Base-by-base conservation (phyloP, 2,113 vertebrate species). In the Aplodontia rufa region DNA sequence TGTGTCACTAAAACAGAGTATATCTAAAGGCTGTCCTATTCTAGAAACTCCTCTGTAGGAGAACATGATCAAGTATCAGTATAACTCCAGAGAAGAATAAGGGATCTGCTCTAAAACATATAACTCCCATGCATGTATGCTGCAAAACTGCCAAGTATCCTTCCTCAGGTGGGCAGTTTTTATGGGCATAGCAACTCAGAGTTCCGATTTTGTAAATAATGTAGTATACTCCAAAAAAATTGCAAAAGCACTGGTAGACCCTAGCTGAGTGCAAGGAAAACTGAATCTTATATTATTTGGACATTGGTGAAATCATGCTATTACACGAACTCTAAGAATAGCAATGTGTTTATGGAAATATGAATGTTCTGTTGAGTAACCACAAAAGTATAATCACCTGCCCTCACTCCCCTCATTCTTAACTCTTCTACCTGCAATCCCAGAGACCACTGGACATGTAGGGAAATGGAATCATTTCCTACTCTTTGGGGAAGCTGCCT, bases 31-130 rank as follows among this genome's bases (percentile, higher is more conserved):
- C 8, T 42, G 4, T 81, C 62, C 22, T 94, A 32, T 64, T 75
- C 58, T 88, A 85, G 91, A 94, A 95, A 79, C n/a, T 58, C 47
- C 49, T 62, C 58, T 78, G 16, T 45, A 76, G 12, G 72, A 94
- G 74, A 86, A 96, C 42, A 49, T 55, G 62, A 62, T 45, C 30
- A 71, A 93, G 35, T 53, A 85, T 32, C 49, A 53, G 32, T 35
- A 81, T 35, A 87, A 26, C 37, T 78, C 40, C 35, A 86, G 60
- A 74, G 37, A 82, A 78, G 37, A 47, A 53, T 72, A 51, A 90
- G 6, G 5, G 35, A 93, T 37, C 30, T 84, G 32, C 35, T 58
- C 64, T 35, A 7, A 82, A 82, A 55, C 2, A 85, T 51, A 53
- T 40, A 79, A 69, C 19, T 2, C 37, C 13, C 19, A 32, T 40